These are phyloP conservation scores for Orchesella cincta DNA, from an alignment of 1,140 invertebrate genomes.

Conservation along the genomic window DNA sequence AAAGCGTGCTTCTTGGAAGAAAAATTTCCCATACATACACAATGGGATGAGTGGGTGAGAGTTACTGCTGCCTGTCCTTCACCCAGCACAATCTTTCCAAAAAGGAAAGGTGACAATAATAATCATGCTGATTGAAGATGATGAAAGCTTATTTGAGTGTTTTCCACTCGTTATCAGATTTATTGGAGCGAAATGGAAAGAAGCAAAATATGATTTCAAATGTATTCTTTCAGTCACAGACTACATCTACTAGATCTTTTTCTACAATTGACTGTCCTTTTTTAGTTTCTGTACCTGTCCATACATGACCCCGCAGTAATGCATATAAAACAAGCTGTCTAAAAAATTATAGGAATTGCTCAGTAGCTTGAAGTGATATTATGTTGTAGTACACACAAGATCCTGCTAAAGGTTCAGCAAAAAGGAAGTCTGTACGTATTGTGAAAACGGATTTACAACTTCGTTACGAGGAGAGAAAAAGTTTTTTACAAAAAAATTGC, in stretches of 20 bases:
- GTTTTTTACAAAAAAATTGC: not conserved
- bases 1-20: too few species aligned
- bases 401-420: too few species aligned
- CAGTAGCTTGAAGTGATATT: not conserved
- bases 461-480: not conserved
- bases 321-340: not conserved
- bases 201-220: not conserved
- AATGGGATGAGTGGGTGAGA: too few species aligned
- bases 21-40: too few species aligned
- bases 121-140: conserved; percentile 20
- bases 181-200: not conserved
- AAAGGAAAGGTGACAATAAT: not conserved
- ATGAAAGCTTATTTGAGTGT: not conserved
- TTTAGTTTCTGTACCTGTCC: too few species aligned
- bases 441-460: too few species aligned
- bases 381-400: not conserved
- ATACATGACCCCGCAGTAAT: not conserved
- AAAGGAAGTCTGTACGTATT: too few species aligned
- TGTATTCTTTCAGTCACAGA: not conserved
- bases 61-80: too few species aligned
- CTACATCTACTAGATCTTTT: not conserved
- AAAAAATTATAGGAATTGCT: not conserved
- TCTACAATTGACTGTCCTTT: not conserved
- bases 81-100: too few species aligned
- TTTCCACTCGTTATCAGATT: not conserved